Conservation (phyloP, 2,797 vertebrate genomes). For the Cryptoblepharus egeriae region DNA sequence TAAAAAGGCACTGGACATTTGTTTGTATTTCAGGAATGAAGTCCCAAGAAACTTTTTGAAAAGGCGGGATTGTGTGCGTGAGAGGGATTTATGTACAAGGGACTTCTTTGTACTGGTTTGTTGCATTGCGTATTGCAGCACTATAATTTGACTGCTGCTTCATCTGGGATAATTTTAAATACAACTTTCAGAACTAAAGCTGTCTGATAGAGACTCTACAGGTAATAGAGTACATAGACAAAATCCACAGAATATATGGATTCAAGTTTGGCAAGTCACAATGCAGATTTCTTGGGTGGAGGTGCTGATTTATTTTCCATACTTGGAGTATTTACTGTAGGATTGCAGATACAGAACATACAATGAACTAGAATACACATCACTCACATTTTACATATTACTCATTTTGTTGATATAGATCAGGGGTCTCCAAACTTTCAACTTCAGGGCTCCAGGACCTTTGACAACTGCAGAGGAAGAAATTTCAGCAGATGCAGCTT, state of each 20-base stretch:
- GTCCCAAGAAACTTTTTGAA: not conserved
- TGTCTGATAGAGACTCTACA: not conserved
- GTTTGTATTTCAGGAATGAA: not conserved
- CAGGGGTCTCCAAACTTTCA: too few relatives aligned
- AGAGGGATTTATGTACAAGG: not conserved
- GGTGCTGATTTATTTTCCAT: not conserved
- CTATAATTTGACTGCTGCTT: not conserved
- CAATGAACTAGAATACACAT: too few relatives aligned
- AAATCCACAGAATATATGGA: not conserved
- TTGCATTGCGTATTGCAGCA: not conserved
- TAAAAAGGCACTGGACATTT: constrained; percentile 1
- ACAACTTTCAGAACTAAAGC: not conserved
- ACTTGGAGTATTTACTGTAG: not conserved
- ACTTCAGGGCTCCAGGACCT: too few relatives aligned
- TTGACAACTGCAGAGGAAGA: too few relatives aligned
- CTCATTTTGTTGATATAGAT: too few relatives aligned
- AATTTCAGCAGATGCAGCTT: too few relatives aligned
- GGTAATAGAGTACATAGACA: too few relatives aligned
- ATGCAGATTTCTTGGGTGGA: not conserved
- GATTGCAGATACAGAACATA: not conserved
- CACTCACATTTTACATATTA: too few relatives aligned
- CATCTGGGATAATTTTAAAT: not conserved
- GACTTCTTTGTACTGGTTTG: not conserved
- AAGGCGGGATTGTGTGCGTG: not conserved
- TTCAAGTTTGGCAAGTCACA: not conserved